Conservation (phyloP, 2,113 vertebrate genomes). For the Rhabdomys dilectus region DNA sequence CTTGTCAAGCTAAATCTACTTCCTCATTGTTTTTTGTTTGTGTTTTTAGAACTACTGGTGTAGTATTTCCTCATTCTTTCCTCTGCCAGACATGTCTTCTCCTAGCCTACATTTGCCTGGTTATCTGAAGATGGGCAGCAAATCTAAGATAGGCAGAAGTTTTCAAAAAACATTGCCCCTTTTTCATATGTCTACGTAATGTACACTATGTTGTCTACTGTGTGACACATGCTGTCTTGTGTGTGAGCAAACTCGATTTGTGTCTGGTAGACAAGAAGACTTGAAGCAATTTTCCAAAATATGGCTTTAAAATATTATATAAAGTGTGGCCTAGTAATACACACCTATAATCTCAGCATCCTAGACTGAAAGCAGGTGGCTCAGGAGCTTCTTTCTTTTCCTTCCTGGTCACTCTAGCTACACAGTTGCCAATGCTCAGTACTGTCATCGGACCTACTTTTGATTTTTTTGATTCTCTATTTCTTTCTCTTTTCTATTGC, state of each 20-base stretch:
- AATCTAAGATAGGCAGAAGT: not conserved
- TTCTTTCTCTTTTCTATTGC: slow-evolving; percentile 11
- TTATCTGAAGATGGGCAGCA: slow-evolving; percentile 13
- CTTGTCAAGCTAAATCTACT: not conserved
- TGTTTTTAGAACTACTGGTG: not conserved
- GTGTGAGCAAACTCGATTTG: not conserved
- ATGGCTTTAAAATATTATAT: not conserved
- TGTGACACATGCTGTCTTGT: not conserved
- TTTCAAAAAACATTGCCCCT: not conserved
- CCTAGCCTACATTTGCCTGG: not conserved
- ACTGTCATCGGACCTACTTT: not conserved
- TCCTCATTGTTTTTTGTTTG: not conserved
- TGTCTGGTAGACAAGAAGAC: slow-evolving; percentile 7
- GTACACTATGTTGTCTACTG: not conserved
- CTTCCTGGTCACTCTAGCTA: not conserved
- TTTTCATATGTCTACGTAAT: not conserved
- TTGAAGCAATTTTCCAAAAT: slow-evolving; percentile 13
- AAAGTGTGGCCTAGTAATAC: not conserved
- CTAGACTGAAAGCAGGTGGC: not conserved
- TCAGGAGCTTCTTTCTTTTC: not conserved
- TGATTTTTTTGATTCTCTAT: slow-evolving; percentile 4
- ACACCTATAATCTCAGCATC: not conserved
- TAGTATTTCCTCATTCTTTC: slow-evolving; percentile 13
- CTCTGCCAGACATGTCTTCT: slow-evolving; percentile 21
- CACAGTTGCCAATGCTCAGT: not conserved